Evolutionary conservation across 2,888 invertebrate species (phyloP), one percentile per base, ranked within the genome.

Genomic region (Baccha elongata): DNA sequence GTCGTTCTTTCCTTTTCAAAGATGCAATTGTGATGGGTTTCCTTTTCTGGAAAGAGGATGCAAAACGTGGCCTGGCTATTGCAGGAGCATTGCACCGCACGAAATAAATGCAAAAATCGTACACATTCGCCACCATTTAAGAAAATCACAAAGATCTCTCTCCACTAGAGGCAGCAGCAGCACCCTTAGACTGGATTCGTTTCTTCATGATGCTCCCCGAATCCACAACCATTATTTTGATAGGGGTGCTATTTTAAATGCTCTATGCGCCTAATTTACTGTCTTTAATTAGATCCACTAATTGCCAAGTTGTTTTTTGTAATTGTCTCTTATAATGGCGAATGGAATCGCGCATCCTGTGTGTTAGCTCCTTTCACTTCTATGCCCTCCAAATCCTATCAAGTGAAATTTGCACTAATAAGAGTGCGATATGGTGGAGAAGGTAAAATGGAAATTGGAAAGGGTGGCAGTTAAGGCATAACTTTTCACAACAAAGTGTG

Each of bases 231-330:
- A n/a, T 64, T 60, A 60, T 72, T 76, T 72, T 76, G 67, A 79
- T 65, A 79, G 79, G 79, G 65, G 84, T 69, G 73, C 78, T 69
- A 84, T 79, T 84, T 78, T 79, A 79, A 84, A 79, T 85, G 84
- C 76, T 83, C 68, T 64, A 67, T 85, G 85, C 84, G 83, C 85
- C 86, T 86, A 86, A 86, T 86, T 86, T 86, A 85, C 86, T 87
- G 86, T 85, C 85, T 87, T 87, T 87, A 87, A 87, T 87, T 87
- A 87, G 86, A 87, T 87, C 84, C 85, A 85, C 86, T 87, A 87
- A 87, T 87, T 87, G 86, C 86, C 85, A 85, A 86, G 85, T 86
- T 86, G 85, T 86, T 85, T 86, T 86, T 86, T 86, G 83, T 85
- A 86, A 86, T 86, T 85, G 86, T 86, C 86, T 84, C 75, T 76